Evolutionary conservation across 1,140 invertebrate genomes (phyloP).

Genomic region (Trachymyrmex cornetzi): DNA sequence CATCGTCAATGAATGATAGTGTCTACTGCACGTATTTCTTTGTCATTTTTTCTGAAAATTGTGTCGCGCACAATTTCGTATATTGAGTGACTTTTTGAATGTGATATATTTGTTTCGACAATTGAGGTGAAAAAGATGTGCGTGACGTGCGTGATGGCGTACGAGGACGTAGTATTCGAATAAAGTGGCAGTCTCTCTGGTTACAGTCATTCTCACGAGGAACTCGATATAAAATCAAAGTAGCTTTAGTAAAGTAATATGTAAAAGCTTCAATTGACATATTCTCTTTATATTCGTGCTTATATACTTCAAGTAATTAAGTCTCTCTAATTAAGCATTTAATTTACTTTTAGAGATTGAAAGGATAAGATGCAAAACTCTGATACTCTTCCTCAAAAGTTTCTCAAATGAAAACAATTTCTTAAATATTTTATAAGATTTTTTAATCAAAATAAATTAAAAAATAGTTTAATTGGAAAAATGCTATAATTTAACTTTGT

Average conservation of each 20-base stretch:
- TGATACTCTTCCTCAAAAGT: not conserved
- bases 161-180: constrained; percentile 18
- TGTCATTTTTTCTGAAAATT: constrained; percentile 20
- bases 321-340: constrained; percentile 3
- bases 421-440: not conserved
- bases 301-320: not conserved
- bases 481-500: not conserved
- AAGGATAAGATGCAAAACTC: not conserved
- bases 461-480: not conserved
- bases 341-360: not conserved
- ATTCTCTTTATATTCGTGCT: not conserved
- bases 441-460: not conserved
- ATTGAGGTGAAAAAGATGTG: constrained; percentile 53
- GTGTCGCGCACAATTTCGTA: constrained; percentile 51
- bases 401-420: not conserved
- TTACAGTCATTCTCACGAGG: not conserved
- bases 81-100: constrained; percentile 36
- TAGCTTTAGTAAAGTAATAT: not conserved
- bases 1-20: constrained; percentile 44
- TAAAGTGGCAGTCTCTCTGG: constrained; percentile 33
- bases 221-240: constrained; percentile 9
- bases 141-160: constrained; percentile 46
- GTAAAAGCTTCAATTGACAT: not conserved
- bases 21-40: constrained; percentile 22
- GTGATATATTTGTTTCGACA: constrained; percentile 14